phyloP scores from a whole-genome alignment of 2,113 vertebrate species.

The Sebastes schlegelii region DNA sequence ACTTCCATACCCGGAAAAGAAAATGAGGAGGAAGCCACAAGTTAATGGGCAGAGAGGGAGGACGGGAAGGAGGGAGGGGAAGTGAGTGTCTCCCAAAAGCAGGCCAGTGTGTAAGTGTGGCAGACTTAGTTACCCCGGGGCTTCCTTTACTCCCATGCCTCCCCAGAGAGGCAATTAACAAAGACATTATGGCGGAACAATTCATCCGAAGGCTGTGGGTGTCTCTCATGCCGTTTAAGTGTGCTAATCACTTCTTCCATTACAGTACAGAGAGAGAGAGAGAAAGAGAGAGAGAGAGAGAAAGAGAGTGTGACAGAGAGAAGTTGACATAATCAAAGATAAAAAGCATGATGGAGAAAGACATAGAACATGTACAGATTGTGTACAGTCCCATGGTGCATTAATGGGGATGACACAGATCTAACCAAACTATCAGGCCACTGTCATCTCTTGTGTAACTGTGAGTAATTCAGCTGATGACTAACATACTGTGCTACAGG shows the following conservation, averaged over 20 bases:
- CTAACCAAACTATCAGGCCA: slow-evolving; percentile 7
- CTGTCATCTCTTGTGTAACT: neutral
- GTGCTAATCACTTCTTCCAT: slow-evolving; percentile 82
- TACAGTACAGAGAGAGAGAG: slow-evolving; percentile 45
- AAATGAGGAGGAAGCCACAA: slow-evolving; percentile 21
- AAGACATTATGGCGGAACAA: slow-evolving; percentile 84
- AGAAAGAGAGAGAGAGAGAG: slow-evolving; percentile 19
- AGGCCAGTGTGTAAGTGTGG: slow-evolving; percentile 79
- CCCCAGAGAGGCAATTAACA: slow-evolving; percentile 87
- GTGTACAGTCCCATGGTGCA: neutral
- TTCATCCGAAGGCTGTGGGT: slow-evolving; percentile 71
- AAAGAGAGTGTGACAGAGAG: slow-evolving; percentile 7
- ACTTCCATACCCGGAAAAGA: slow-evolving; percentile 18
- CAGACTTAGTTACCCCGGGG: slow-evolving; percentile 71
- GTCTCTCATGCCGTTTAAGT: slow-evolving; percentile 76
- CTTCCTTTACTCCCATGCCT: slow-evolving; percentile 69
- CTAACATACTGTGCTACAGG: too few relatives aligned
- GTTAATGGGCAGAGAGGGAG: slow-evolving; percentile 41
- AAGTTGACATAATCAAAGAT: slow-evolving; percentile 6
- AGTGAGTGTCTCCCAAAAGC: slow-evolving; percentile 64
- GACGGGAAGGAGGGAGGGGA: slow-evolving; percentile 12
- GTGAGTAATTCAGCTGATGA: too few relatives aligned
- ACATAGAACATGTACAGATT: neutral
- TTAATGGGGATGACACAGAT: neutral
- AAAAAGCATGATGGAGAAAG: neutral